Percentiles rank a stretch among this genome's conserved stretches.
Conservation (phyloP, 2,113 vertebrate species). For the Plectropomus leopardus region DNA sequence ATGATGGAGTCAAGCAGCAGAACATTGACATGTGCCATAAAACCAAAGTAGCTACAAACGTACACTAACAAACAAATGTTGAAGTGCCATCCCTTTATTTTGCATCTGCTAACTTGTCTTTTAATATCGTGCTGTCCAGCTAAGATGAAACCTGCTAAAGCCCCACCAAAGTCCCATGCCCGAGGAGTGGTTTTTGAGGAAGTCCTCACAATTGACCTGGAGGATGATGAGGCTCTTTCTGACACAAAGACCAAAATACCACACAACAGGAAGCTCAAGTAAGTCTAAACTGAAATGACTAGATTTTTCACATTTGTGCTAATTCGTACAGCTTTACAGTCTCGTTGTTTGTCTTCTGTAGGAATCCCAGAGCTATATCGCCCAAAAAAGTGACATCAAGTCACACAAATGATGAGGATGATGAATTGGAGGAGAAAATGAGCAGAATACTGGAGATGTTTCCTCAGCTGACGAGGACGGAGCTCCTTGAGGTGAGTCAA, state of each 20-base stretch:
- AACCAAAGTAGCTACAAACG: not conserved
- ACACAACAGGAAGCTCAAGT: conserved; percentile 39
- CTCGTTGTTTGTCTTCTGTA: conserved; percentile 22
- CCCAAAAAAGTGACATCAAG: conserved; percentile 1
- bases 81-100: not conserved
- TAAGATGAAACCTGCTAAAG: conserved; percentile 86
- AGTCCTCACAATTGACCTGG: conserved; percentile 48
- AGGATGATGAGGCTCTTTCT: conserved; percentile 54
- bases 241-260: conserved; percentile 50
- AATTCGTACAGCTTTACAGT: not conserved
- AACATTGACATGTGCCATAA: not conserved
- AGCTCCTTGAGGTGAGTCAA: conserved; percentile 87
- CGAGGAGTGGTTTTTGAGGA: conserved; percentile 86
- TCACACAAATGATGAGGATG: conserved; percentile 50
- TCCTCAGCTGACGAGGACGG: conserved; percentile 85
- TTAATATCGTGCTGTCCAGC: conserved; percentile 50
- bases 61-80: not conserved
- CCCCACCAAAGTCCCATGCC: conserved; percentile 54
- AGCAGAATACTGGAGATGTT: conserved; percentile 87
- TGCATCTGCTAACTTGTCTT: not conserved
- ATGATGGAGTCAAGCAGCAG: not conserved
- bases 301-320: not conserved
- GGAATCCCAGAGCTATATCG: conserved; percentile 33
- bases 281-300: not conserved
- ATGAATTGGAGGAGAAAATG: conserved; percentile 83